Evolutionary conservation across 1,140 invertebrate genomes (phyloP).

Genomic region (honey bee (Apis mellifera)): DNA sequence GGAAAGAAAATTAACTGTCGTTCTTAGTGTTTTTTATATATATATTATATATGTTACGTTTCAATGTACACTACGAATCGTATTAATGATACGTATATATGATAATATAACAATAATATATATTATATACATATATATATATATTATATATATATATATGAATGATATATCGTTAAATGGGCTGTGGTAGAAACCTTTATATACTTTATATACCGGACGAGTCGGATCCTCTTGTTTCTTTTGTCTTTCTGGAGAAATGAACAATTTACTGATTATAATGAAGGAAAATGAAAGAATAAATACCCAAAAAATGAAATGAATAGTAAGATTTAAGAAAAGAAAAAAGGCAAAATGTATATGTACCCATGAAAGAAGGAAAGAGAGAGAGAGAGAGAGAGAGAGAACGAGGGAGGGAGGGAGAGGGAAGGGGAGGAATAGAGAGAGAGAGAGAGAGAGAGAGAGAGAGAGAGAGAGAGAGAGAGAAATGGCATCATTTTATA

Average conservation of each 20-base stretch:
- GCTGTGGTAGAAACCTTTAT: constrained; percentile 79
- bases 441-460: too few species aligned
- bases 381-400: background rate
- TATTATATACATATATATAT: constrained; percentile 53
- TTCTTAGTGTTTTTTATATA: constrained; percentile 51
- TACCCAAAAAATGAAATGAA: background rate
- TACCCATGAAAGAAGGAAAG: background rate
- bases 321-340: background rate
- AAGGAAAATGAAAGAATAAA: background rate
- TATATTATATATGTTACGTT: constrained; percentile 45
- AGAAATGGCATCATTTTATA: constrained; percentile 46
- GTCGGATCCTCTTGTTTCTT: constrained; percentile 58
- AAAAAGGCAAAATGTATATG: constrained; percentile 16
- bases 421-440: too few species aligned
- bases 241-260: constrained; percentile 35
- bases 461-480: too few species aligned
- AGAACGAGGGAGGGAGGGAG: too few species aligned
- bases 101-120: constrained; percentile 67
- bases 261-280: constrained; percentile 4
- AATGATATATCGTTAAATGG: constrained; percentile 78
- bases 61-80: constrained; percentile 43
- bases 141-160: constrained; percentile 64
- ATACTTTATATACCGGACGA: constrained; percentile 67
- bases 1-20: constrained; percentile 39
- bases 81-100: constrained; percentile 37